Evolutionary conservation across 2,797 vertebrate species (phyloP), one percentile per base, ranked within the genome.

Genomic region (Enteromius radiatus): DNA sequence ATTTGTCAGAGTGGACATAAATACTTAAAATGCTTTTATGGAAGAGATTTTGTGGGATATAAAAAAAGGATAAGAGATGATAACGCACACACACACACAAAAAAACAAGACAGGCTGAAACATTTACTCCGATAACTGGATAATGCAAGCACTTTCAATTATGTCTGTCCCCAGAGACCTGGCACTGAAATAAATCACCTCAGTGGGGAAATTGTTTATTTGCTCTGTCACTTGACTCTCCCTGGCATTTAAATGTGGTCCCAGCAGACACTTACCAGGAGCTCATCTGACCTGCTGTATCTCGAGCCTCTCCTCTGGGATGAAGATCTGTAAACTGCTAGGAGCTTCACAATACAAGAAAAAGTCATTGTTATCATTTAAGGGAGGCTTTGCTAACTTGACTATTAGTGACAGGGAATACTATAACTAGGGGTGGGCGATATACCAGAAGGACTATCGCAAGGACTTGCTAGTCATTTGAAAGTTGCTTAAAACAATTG

Each of bases 111-210:
- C 49, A 61, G 87, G 86, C 49, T 87, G 84, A 88, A 76, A 84
- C 61, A 74, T 80, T 85, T 78, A 85, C 85, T 87, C 89, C 92
- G 87, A 91, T 75, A 88, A 87, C 84, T 85, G 65, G 45, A 83
- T 82, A 89, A 89, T 86, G 88, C 83, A 87, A n/a, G 76, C 84
- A 26, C 76, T 90, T 90, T 88, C 88, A 90, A 93, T 92, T 86
- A 85, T 23, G n/a, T 28, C 86, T 78, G 74, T 78, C 89, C 89
- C 81, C 89, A 45, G 90, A 90, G 88, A 89, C 83, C 76, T 61
- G 52, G 64, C 31, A 73, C 47, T 36, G 73, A 91, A 84, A 87
- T 85, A 80, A 85, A 86, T 81, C 73, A 84, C 69, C 88, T 89
- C 84, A 85, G 86, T 71, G 73, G 87, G 90, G 90, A 89, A 91